Conservation (phyloP, 2,113 vertebrate species). For the Ammodytes marinus region DNA sequence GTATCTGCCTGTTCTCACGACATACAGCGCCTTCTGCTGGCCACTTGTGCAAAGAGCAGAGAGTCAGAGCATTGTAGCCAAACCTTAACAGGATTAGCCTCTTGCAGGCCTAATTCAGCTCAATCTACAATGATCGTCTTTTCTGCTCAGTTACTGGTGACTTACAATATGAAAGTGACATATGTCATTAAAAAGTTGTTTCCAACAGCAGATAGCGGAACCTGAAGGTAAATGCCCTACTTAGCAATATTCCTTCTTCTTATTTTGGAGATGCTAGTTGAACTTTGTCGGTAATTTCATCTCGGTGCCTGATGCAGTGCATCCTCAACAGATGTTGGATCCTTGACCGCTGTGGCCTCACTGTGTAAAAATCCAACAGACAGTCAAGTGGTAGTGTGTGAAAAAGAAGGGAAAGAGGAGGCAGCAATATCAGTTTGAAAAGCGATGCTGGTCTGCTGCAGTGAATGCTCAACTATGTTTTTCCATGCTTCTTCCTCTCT, state of each 20-base stretch:
- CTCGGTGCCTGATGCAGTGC: not conserved
- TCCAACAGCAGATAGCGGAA: not conserved
- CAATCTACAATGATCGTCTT: not conserved
- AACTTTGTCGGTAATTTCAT: not conserved
- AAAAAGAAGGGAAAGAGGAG: constrained; percentile 1
- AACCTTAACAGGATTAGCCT: not conserved
- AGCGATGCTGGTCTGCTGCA: constrained; percentile 29
- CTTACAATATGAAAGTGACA: not conserved
- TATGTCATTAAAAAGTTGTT: not conserved
- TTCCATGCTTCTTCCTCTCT: constrained; percentile 69
- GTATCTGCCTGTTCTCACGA: not conserved
- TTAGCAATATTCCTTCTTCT: not conserved
- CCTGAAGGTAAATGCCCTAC: not conserved
- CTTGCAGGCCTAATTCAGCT: not conserved
- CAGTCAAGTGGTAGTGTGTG: not conserved
- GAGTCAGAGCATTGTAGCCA: not conserved
- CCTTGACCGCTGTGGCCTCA: not conserved
- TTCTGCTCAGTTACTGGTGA: not conserved
- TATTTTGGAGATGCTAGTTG: not conserved
- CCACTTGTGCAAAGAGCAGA: constrained; percentile 6
- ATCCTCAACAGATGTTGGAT: not conserved
- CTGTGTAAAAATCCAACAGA: not conserved
- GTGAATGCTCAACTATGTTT: constrained; percentile 72
- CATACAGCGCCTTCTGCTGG: constrained; percentile 59
- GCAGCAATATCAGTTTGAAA: constrained; percentile 9